Evolutionary conservation across 2,113 vertebrate genomes (phyloP).

Genomic region (Eulemur macaco): DNA sequence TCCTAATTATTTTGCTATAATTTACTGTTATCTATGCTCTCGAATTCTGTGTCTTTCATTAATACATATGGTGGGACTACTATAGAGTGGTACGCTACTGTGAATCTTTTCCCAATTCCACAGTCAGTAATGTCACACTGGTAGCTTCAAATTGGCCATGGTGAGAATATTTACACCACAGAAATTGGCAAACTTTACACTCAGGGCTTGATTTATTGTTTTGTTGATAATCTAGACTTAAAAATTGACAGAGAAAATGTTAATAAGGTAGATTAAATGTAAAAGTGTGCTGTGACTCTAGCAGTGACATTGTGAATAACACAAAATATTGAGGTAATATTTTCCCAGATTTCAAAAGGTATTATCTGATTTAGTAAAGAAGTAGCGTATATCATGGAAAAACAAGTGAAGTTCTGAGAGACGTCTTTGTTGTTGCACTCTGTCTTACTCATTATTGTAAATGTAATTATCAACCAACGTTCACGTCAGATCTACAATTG

Average conservation of each 20-base stretch:
- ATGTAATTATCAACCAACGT: background rate
- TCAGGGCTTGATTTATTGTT: background rate
- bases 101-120: background rate
- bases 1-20: background rate
- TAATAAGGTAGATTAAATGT: background rate
- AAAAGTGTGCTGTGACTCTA: background rate
- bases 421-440: background rate
- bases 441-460: background rate
- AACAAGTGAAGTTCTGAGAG: background rate
- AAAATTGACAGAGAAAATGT: background rate
- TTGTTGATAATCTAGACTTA: background rate
- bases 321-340: background rate
- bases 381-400: background rate
- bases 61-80: background rate
- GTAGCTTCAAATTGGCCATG: background rate
- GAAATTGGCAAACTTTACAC: background rate
- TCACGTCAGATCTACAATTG: background rate
- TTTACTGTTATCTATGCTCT: background rate
- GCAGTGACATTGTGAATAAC: background rate
- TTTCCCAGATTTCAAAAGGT: constrained; percentile 12
- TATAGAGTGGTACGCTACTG: rapidly evolving
- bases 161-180: background rate
- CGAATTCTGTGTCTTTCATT: background rate
- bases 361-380: background rate
- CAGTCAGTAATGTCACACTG: background rate